Evolutionary conservation across 2,797 vertebrate species (phyloP), one percentile per base, ranked within the genome.

Genomic region (Steatocranus sp.): DNA sequence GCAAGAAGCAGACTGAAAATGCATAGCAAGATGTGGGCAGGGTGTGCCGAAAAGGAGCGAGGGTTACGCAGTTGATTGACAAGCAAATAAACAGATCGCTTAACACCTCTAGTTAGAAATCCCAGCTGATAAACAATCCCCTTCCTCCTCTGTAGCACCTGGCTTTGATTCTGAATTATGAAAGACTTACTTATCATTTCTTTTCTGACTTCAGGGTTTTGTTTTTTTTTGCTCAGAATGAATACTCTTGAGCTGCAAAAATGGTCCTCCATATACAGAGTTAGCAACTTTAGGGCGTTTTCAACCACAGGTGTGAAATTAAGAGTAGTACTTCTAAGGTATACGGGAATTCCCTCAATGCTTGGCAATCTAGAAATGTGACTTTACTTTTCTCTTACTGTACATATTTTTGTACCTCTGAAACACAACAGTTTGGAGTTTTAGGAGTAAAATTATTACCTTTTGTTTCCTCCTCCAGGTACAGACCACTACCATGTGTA

Each of bases 401-500:
- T 56, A 15, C 36, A 46, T 75, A 48, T 36, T 25, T 53, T 6
- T 51, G 9, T 15, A 30, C 75, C 58, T 25, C 11, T 61, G 3
- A 75, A 38, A 79, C 34, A 20, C 8, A 49, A 49, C 1, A 23
- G 8, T 61, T 75, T 34, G 23, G 14, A 32, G 25, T 48, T 79
- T 27, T 73, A 11, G 27, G 20, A 61, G 49, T 58, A 34, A 81
- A 53, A 70, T 56, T 78, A 34, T 63, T 36, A 56, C 80, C 53
- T 56, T 41, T 83, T 66, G 46, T 38, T 82, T 58, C 27, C 20
- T 32, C 25, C 27, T 81, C 1, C 96, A 99, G 99, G 99, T 99
- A 46, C 99, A 99, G 91, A 99, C 98, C 74, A 99, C 99, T 75
- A 99, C 99, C 81, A 98, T 99, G 98, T 99, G 99, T 41, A 97